Evolutionary conservation across 2,113 vertebrate species (phyloP), one percentile per base, ranked within the genome.

Genomic region (Dipodomys spectabilis): DNA sequence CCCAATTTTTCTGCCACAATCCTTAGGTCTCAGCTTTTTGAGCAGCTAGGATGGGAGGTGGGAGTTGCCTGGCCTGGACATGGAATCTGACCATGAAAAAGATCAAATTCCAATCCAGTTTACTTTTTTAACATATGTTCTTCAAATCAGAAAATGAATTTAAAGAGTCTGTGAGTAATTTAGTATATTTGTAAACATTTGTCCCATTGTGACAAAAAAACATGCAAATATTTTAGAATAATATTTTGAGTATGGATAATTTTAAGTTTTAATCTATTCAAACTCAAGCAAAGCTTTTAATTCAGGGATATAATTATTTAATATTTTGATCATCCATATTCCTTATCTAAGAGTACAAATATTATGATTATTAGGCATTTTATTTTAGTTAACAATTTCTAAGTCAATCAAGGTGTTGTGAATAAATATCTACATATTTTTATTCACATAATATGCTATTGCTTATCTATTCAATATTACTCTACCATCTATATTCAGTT

Each of bases 281-380:
- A 77, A 86, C 80, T 86, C 6, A 80, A 32, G 6, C 13, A 27
- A 30, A 0, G 72, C 49, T 88, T 77, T 92, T 80, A 64, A 13
- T 22, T 83, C 25, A 71, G 6, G 75, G 4, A 12, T 75, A 15
- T 72, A 16, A 84, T n/a, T 3, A 39, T 44, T 67, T 30, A 53
- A 67, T 60, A 23, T 49, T 74, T 7, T 28, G 19, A 68, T 18
- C 2, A 11, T 80, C 13, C 45, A n/a, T 49, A 5, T 5, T 80
- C 1, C 5, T 74, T 45, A 16, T 75, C 32, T 73, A 62, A 82
- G 53, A 84, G 5, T 45, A 27, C 28, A 28, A 73, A 30, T 5
- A 57, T 92, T 91, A 62, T 53, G 72, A 12, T 81, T 90, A 39
- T 45, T 72, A 73, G 68, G 67, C 69, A 74, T 88, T 90, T 79